Evolutionary conservation across 2,888 invertebrate species (phyloP).

Genomic region (Liodrosophila aerea): DNA sequence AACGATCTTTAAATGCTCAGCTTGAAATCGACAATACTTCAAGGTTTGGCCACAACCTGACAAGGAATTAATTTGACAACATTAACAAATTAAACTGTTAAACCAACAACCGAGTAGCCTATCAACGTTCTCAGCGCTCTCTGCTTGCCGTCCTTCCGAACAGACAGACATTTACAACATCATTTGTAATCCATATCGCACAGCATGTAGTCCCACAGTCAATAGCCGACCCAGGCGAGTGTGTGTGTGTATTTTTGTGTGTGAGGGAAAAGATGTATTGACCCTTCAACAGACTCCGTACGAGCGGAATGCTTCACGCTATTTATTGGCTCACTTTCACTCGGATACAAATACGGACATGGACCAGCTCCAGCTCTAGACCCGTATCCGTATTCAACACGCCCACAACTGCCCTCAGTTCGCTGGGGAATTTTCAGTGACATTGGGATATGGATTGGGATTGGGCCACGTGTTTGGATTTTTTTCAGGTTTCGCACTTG

Average conservation of each 20-base stretch:
- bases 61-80: conserved; percentile 80
- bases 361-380: not conserved
- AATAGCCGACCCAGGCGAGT: conserved; percentile 22
- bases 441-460: conserved; percentile 4
- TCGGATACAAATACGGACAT: conserved; percentile 30
- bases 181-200: conserved; percentile 79
- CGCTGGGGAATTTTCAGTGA: conserved; percentile 62
- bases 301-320: conserved; percentile 66
- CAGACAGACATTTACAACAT: conserved; percentile 74
- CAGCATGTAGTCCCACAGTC: conserved; percentile 72
- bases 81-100: conserved; percentile 81
- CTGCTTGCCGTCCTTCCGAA: conserved; percentile 24
- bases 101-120: conserved; percentile 48
- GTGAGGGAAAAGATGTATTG: conserved; percentile 73
- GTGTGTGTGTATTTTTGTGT: conserved; percentile 27
- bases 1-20: too few relatives aligned
- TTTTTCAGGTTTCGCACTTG: conserved; percentile 46
- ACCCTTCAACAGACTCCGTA: conserved; percentile 68
- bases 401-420: conserved; percentile 32
- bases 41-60: conserved; percentile 42
- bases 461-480: conserved; percentile 68
- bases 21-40: conserved; percentile 33
- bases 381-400: conserved; percentile 9
- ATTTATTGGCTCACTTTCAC: conserved; percentile 78
- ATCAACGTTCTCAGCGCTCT: conserved; percentile 33